Evolutionary conservation across 2,797 vertebrate species (phyloP).

Genomic region (Rousettus madagascariensis): DNA sequence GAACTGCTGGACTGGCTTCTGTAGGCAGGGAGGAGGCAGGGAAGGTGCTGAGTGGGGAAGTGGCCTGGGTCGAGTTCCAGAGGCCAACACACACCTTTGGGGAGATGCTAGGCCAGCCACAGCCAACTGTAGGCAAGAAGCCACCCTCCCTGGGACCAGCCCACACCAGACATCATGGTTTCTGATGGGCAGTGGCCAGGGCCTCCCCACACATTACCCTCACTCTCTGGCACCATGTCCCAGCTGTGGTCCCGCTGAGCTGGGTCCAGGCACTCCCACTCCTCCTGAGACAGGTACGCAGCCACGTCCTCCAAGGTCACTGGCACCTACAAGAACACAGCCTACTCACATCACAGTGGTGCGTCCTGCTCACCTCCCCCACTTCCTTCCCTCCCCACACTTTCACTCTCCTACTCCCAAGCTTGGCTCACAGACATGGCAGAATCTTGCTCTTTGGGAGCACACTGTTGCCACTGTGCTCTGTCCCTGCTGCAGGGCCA

Average conservation of each 20-base stretch:
- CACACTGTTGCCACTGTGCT: rapidly evolving
- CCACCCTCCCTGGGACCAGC: background rate
- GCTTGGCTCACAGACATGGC: background rate
- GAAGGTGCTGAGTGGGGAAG: background rate
- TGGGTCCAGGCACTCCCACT: constrained; percentile 17
- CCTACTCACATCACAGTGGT: background rate
- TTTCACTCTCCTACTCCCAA: background rate
- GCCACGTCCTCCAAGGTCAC: constrained; percentile 57
- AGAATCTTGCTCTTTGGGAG: background rate
- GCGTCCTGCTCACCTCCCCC: background rate
- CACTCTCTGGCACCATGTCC: background rate
- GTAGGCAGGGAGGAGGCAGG: background rate
- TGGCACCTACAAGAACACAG: background rate
- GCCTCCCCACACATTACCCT: background rate
- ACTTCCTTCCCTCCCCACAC: too few species aligned
- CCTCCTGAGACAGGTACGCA: constrained; percentile 35
- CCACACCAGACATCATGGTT: background rate
- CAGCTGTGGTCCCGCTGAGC: background rate
- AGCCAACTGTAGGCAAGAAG: background rate
- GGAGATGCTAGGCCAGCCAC: background rate
- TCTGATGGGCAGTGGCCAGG: background rate
- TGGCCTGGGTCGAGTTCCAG: background rate
- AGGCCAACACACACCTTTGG: background rate
- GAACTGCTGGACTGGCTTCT: background rate
- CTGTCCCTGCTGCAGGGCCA: background rate